phyloP scores from a whole-genome alignment of 2,113 vertebrate genomes.

The Indicator maculatus region DNA sequence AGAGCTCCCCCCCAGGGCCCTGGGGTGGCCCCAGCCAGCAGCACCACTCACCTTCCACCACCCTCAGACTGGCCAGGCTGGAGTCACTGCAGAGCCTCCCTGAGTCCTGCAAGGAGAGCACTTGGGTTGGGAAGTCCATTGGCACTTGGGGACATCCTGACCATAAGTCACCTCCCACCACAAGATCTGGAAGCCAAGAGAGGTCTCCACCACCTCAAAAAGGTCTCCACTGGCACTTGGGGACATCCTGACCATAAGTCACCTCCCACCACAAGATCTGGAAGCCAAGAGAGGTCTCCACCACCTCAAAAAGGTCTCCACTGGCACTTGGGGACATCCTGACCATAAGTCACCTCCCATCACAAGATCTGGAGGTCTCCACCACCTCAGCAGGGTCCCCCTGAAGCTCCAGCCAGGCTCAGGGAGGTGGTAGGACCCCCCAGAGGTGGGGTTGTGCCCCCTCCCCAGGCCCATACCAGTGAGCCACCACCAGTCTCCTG shows the following conservation, averaged over 20 bases:
- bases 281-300: no score
- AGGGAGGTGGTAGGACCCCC: neutral
- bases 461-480: constrained; percentile 22
- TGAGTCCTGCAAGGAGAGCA: constrained; percentile 50
- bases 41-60: constrained; percentile 62
- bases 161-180: accelerated
- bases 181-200: neutral
- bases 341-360: no score
- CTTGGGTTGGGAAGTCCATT: neutral
- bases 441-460: neutral
- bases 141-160: neutral
- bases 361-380: no score
- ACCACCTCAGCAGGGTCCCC: no score
- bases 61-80: neutral
- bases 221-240: neutral
- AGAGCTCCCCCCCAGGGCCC: accelerated
- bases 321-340: no score
- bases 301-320: no score
- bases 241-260: no score
- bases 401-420: no score
- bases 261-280: no score
- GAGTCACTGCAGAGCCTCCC: constrained; percentile 10
- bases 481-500: constrained; percentile 78
- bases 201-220: accelerated
- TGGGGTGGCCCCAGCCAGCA: accelerated